Evolutionary conservation across 2,113 vertebrate genomes (phyloP), one percentile per base, ranked within the genome.

Genomic region (Macrotus californicus): DNA sequence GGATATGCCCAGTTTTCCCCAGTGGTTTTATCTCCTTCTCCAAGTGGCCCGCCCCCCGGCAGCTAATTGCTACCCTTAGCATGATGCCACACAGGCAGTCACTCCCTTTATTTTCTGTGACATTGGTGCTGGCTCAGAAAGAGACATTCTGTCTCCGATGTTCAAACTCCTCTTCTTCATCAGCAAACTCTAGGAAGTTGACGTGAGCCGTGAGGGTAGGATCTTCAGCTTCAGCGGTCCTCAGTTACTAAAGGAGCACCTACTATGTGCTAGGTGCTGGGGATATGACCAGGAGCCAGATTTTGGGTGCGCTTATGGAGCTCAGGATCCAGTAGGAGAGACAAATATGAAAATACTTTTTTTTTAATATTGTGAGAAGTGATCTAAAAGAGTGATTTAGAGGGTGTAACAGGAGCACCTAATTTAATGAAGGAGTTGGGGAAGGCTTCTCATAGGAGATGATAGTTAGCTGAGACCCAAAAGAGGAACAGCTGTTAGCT

Each of bases 41-140:
- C 48, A 56, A 93, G 92, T 70, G 92, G 26, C 76, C 90, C 56
- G 2, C 94, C 95, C 93, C 4, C 73, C 26, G 0, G 21, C 72
- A 88, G 88, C 94, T 97, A 97, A 97, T 96, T 97, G 96, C 96
- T 94, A 77, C 94, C 92, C 95, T 95, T 48, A 92, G 56, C 61
- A 1, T 18, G 87, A 81, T 69, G 81, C 80, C 29, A 16, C 46
- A 16, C 7, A 82, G 69, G 31, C 76, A 0, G 67, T 84, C 59
- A 6, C 70, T 88, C 46, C 67, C 56, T 73, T 81, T 39, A 81
- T 82, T 73, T 79, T 77, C 95, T 50, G 72, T 86, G 88, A 92
- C 82, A 91, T 73, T 19, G 21, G 54, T 34, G 75, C 87, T 95
- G 54, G 72, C 87, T 82, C 73, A n/a, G 36, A 43, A 94, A 91